Base-by-base conservation (phyloP, 2,888 invertebrate genomes). In the Polydrusus pterygomalis region DNA sequence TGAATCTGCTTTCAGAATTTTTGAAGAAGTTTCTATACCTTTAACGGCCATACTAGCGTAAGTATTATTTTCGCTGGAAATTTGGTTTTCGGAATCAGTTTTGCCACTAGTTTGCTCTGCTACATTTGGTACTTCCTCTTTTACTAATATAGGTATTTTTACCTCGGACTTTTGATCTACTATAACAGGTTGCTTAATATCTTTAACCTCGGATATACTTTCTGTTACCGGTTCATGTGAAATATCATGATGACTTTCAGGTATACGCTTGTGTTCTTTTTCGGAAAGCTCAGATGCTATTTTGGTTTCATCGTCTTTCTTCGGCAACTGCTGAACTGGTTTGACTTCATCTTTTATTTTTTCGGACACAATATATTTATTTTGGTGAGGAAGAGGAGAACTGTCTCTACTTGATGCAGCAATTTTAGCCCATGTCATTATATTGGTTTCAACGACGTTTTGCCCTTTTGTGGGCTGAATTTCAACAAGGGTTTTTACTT, bases 391-490 rank as follows among this genome's bases (percentile, higher is more conserved):
- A 18, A 77, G 68, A 18, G 78, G 78, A 34, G 78, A 78, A 63
- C 47, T 76, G 8, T 77, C 77, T 58, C 78, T 70, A 63, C 77
- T 78, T 20, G 71, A 70, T 25, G 77, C 75, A 13, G 75, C 75
- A 25, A 79, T 70, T 67, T 78, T 75, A 13, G 79, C 78, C 76
- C 77, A 78, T 56, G 77, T 76, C 10, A 63, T 49, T 11, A 60
- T 40, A 62, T 47, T 69, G 17, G 8, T 34, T 43, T 69, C 72
- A 25, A 20, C 51, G n/a, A 30, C 15, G 47, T 69, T 38, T 15
- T 38, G 49, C 60, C 47, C 56, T 25, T 67, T 45, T 8, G 17
- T 18, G 7, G 25, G 2, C 13, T 58, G n/a, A 15, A 3, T 20
- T 45, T 15, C 45, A 15, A 9, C 3, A 38, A n/a, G 18, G 20